Base-by-base conservation (phyloP, 2,797 vertebrate genomes). In the Malurus leucopterus region DNA sequence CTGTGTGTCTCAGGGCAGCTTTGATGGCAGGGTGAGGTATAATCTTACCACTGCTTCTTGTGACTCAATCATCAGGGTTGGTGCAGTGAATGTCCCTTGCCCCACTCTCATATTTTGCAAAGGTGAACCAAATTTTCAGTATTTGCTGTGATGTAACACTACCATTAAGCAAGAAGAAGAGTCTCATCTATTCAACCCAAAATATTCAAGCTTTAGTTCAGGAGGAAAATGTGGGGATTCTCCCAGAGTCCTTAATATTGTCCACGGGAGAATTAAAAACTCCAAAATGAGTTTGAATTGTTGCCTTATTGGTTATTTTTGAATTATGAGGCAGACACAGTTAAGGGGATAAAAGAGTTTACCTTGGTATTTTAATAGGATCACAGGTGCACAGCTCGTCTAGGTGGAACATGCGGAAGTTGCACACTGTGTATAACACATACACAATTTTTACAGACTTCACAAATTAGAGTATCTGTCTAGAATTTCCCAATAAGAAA, bases 41-140 rank as follows among this genome's bases (percentile, higher is more conserved):
- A 30, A 58, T 4, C 47, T 75, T 84, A 51, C 16, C 29, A 17
- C 55, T 78, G 36, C 19, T 16, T 86, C 51, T 12, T 71, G 11
- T 0, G 1, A 27, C 15, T 65, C 29, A 14, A 18, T 34, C 59
- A 17, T 15, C 27, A 9, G 2, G 62, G 16, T 1, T 74, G 38
- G 4, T 43, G 40, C 32, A 34, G n/a, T 24, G 40, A 63, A 54
- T 0, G 3, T 19, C 17, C 27, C 54, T 88, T 72, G 36, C 6
- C 54, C 2, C 11, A 23, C 22, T 36, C 24, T 34, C 1, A 1
- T 22, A 11, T 54, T 88, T 74, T 68, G 27, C 30, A 50, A 43
- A 92, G 46, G 24, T 49, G 30, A 57, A 64, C 15, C 7, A 36
- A 85, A 3, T 17, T 84, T 84, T 63, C 26, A 8, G 0, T 49